Evolutionary conservation across 30 jellyfish, hydroid and myxozoan species (phyloP).

Genomic region (Pelagia noctiluca): DNA sequence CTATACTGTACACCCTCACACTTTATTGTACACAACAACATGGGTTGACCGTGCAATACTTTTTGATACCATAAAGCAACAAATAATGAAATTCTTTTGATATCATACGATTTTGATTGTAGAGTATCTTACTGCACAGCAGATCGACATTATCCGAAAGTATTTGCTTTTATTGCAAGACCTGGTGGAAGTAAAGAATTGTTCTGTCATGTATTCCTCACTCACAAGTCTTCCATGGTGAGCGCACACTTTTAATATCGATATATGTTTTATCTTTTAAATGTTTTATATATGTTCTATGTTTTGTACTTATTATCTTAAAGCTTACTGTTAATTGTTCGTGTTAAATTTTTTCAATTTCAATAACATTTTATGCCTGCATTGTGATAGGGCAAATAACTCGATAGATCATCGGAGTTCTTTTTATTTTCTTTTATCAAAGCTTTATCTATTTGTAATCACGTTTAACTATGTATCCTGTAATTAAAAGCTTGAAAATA

Average conservation of each 20-base stretch:
- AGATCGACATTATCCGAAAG: conserved; percentile 75
- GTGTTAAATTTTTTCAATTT: no score
- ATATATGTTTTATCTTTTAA: neutral
- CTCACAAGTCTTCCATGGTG: conserved; percentile 76
- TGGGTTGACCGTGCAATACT: neutral
- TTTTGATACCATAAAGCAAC: neutral
- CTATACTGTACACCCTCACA: neutral
- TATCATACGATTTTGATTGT: neutral
- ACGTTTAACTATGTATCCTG: no score
- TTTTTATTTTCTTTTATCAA: no score
- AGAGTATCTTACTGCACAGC: conserved; percentile 88
- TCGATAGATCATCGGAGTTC: no score
- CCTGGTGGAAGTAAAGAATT: conserved; percentile 44
- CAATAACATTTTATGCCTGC: no score
- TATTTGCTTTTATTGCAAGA: conserved; percentile 76
- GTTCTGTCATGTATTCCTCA: conserved; percentile 65
- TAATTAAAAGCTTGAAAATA: no score
- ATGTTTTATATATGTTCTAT: no score
- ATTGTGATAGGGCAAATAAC: no score
- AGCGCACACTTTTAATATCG: neutral
- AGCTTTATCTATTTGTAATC: no score
- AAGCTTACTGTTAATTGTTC: no score
- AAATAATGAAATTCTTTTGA: neutral
- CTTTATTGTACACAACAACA: neutral
- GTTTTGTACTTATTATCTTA: no score